Evolutionary conservation across 2,113 vertebrate genomes (phyloP).

Genomic region (Marmota monax): DNA sequence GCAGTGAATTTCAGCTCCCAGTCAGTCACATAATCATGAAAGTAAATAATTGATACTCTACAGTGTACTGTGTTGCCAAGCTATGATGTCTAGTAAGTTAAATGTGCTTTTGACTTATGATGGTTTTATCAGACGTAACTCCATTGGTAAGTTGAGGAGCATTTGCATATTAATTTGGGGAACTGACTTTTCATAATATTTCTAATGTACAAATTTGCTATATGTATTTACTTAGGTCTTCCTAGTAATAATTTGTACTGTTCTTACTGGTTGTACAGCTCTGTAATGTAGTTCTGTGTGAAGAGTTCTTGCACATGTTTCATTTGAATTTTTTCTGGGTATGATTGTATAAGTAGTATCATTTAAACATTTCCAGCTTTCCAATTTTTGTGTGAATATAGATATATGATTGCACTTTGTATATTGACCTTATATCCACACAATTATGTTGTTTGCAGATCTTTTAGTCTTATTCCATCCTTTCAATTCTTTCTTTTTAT

Average conservation of each 20-base stretch:
- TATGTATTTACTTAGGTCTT: not conserved
- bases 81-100: not conserved
- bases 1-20: no score
- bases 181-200: not conserved
- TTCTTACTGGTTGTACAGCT: not conserved
- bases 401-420: not conserved
- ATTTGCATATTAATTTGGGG: no score
- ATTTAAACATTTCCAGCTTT: not conserved
- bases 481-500: not conserved
- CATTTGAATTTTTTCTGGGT: not conserved
- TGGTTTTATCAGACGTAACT: not conserved
- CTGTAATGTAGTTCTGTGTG: not conserved
- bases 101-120: not conserved
- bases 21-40: no score
- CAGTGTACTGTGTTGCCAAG: not conserved
- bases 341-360: not conserved
- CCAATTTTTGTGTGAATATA: not conserved
- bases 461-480: not conserved
- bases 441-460: not conserved
- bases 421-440: not conserved
- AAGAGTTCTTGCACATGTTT: not conserved
- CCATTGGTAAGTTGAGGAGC: not conserved
- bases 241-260: not conserved
- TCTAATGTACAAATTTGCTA: not conserved
- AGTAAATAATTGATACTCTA: no score